These are phyloP conservation scores for Syngnathus floridae DNA, from an alignment of 2,113 vertebrate species.

Conservation along the genomic window DNA sequence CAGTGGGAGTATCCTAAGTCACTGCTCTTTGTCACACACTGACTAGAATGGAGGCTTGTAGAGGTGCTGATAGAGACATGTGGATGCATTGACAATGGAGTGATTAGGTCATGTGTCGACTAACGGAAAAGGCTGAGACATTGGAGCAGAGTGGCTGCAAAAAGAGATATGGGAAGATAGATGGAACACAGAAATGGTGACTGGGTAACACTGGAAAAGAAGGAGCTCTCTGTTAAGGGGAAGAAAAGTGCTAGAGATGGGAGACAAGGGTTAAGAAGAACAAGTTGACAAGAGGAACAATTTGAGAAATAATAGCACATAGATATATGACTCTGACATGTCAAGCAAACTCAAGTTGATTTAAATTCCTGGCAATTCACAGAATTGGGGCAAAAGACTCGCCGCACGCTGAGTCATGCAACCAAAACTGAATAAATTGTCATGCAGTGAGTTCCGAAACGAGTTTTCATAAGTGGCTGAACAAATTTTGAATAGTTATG, in stretches of 20 bases:
- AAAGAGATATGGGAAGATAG: slow-evolving; percentile 21
- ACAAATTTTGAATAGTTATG: too few species aligned
- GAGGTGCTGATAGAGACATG: slow-evolving; percentile 38
- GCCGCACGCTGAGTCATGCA: background rate
- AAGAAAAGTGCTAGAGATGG: slow-evolving; percentile 8
- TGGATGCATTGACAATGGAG: slow-evolving; percentile 34
- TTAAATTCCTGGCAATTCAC: background rate
- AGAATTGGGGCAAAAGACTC: background rate
- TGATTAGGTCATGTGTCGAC: slow-evolving; percentile 33
- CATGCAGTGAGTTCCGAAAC: slow-evolving; percentile 13
- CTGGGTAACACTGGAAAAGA: slow-evolving; percentile 22
- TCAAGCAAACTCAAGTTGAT: background rate
- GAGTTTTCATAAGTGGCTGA: too few species aligned
- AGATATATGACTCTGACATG: background rate
- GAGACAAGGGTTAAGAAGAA: slow-evolving; percentile 8
- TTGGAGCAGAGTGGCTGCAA: background rate
- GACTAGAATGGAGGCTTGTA: slow-evolving; percentile 31
- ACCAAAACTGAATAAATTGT: background rate
- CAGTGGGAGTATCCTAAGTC: slow-evolving; percentile 48
- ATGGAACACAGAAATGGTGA: slow-evolving; percentile 30
- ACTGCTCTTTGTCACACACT: slow-evolving; percentile 47
- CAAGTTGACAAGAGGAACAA: background rate
- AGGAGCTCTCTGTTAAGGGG: slow-evolving; percentile 27
- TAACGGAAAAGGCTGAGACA: slow-evolving; percentile 11
- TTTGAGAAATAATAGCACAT: background rate